A percentile compares a stretch with the other conserved stretches of the same genome.
Conservation (phyloP, 2,113 vertebrate genomes). For the Peromyscus leucopus region DNA sequence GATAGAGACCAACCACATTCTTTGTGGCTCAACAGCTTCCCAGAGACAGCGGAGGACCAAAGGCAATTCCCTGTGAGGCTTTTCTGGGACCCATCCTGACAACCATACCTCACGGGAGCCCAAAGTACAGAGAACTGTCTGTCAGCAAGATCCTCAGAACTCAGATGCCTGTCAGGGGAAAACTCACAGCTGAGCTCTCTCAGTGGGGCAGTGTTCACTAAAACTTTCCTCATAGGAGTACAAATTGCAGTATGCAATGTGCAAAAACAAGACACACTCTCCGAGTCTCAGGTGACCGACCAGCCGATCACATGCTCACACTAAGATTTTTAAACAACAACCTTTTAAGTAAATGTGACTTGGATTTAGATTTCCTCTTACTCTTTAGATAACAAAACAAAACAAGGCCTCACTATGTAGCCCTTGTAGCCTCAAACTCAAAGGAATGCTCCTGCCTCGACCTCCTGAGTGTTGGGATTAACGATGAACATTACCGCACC, state of each 20-base stretch:
- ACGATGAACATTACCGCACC: too few species aligned
- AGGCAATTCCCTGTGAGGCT: neutral
- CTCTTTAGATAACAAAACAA: neutral
- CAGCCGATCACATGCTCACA: too few species aligned
- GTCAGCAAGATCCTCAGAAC: neutral
- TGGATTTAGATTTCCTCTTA: neutral
- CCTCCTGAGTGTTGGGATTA: neutral
- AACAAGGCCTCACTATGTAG: neutral
- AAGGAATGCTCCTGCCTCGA: neutral
- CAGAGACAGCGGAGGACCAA: too few species aligned
- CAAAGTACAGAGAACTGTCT: rapidly evolving
- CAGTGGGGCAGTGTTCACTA: neutral
- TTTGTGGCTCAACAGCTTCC: neutral
- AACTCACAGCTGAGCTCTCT: neutral
- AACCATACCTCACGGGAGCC: neutral
- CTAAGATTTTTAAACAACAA: constrained; percentile 7
- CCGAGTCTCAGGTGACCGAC: neutral
- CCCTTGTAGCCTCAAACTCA: neutral
- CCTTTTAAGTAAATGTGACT: neutral
- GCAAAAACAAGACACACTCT: neutral
- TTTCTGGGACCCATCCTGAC: neutral
- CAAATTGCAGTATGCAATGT: rapidly evolving
- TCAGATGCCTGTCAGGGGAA: neutral
- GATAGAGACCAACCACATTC: neutral
- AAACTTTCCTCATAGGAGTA: neutral